These are phyloP conservation scores for Hippolais icterina DNA, from an alignment of 2,113 vertebrate genomes.

Conservation along the genomic window DNA sequence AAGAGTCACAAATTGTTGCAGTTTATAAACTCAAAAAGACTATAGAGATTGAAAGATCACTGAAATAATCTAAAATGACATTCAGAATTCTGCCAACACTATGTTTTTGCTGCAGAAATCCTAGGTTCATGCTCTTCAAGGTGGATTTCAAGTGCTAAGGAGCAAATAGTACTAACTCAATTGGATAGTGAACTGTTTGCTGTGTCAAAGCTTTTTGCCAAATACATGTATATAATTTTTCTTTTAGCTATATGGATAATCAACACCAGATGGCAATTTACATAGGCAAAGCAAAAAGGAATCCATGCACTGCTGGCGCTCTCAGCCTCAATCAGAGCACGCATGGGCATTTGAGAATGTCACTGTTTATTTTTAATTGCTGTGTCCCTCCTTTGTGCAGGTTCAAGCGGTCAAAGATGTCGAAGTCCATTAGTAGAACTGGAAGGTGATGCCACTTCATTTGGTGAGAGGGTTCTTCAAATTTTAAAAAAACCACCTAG, in stretches of 20 bases:
- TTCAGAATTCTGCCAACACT: constrained; percentile 22
- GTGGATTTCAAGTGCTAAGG: constrained; percentile 25
- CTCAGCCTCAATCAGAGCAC: constrained; percentile 62
- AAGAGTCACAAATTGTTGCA: background rate
- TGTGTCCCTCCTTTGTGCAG: constrained; percentile 59
- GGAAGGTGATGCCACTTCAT: constrained; percentile 65
- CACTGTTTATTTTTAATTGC: constrained; percentile 79
- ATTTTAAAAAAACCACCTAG: constrained; percentile 57
- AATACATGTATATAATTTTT: constrained; percentile 53
- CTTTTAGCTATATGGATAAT: constrained; percentile 65
- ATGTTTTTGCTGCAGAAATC: constrained; percentile 45
- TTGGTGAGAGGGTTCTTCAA: constrained; percentile 52
- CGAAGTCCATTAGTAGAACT: constrained; percentile 68
- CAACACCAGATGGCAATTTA: constrained; percentile 74
- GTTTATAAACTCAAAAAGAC: background rate
- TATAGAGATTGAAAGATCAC: background rate
- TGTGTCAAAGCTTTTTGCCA: constrained; percentile 63
- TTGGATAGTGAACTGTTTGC: constrained; percentile 43
- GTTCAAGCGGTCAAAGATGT: constrained; percentile 78
- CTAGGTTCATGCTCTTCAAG: constrained; percentile 43
- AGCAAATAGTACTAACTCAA: constrained; percentile 26
- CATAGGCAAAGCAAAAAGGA: constrained; percentile 64
- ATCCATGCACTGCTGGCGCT: constrained; percentile 57
- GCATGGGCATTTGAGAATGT: constrained; percentile 63
- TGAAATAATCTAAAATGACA: background rate